Evolutionary conservation across 2,888 invertebrate genomes (phyloP), one percentile per base, ranked within the genome.

Genomic region (Abscondita cerata): DNA sequence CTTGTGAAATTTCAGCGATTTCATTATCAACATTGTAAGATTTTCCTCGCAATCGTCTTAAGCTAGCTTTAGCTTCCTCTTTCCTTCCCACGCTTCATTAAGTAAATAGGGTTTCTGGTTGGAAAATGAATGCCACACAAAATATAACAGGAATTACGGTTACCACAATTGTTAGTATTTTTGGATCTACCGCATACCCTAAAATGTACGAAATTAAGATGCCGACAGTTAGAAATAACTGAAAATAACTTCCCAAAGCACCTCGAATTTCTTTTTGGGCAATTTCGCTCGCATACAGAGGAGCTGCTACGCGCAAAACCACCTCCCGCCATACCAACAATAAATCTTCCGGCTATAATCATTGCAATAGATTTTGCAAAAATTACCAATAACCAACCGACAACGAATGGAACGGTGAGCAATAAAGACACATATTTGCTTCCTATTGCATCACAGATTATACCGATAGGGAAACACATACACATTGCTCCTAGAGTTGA

Each of bases 21-120:
- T 93, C 93, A 85, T 68, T 88, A 86, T 85, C 87, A 40, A 86
- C 86, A 69, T 90, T 87, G 71, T 91, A 91, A 8, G 85, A 80
- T 0, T 81, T 76, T 1, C 95, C 95, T 13, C 96, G 86, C 13
- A 96, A 82, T 80, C 84, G 87, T 64, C 86, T 80, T 67, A 96
- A 80, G 0, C 93, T 86, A 38, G 85, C 81, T 8, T 85, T 81
- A 0, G 95, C 95, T 55, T 87, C 87, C n/a, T 0, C 86, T 84
- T 18, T 85, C 81, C 34, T 84, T 83, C 8, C 85, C 85, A 73
- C 88, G 89, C 44, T 84, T 83, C 66, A 92, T 83, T 67, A 87
- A 82, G 76, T 85, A 92, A 20, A 87, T 86, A 0, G 96, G 96
- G 92, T 89, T 79, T 96, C 96, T 0, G 96, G 96, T 87, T 95